Evolutionary conservation across 2,888 invertebrate genomes (phyloP), one percentile per base, ranked within the genome.

Genomic region (Harpalus rubripes): DNA sequence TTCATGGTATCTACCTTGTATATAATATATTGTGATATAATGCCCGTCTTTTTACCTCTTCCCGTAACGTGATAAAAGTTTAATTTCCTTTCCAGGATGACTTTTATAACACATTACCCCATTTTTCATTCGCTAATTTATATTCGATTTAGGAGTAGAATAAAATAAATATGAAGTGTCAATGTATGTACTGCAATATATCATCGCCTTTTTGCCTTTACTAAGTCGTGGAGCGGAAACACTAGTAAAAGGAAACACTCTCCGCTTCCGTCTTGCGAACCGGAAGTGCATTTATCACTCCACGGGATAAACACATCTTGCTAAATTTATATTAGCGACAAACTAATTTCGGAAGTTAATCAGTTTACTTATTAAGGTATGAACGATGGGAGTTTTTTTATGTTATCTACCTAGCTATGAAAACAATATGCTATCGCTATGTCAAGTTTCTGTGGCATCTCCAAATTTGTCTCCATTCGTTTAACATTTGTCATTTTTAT

Each of bases 71-170:
- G 44, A 52, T 52, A 52, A 52, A 52, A 52, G 12, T 63, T 63
- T 63, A 63, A 63, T 63, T 63, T 63, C 63, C 63, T 63, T 63
- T 63, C 22, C 22, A 63, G 63, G 22, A 63, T 63, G 22, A 63
- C 63, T 63, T 63, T 63, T 63, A 26, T 63, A 63, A 63, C 63
- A 22, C 63, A 63, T 63, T 5, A 26, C 22, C 5, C 12, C 44
- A 52, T 52, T 52, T 52, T 52, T 52, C 44, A 52, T 12, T 1
- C 10, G 10, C 44, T 52, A 52, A 52, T 52, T 52, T 52, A 52
- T 52, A 52, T 52, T 52, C 44, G 44, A 52, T 52, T 52, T 52
- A 32, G 44, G 2, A 52, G 44, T 52, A 52, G 44, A 52, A 52
- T 52, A 52, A 52, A 52, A 52, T 52, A 52, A 52, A 52, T 52